Evolutionary conservation across 1,140 invertebrate species (phyloP), one percentile per base, ranked within the genome.

Genomic region (Ylistrum balloti): DNA sequence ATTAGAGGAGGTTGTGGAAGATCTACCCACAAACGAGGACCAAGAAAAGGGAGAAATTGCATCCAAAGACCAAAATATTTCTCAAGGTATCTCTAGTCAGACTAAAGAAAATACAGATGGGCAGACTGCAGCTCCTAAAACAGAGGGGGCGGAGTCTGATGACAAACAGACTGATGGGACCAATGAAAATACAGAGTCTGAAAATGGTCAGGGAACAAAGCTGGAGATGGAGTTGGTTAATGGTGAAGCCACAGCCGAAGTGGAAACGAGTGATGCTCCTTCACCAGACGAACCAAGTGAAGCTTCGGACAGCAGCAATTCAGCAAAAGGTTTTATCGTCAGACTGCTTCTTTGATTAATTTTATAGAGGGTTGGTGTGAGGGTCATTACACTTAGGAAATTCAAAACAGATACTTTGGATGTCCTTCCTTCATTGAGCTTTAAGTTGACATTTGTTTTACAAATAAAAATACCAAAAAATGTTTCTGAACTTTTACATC

Each of bases 121-220:
- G 5, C 33, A 35, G 88, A 85, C 87, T 32, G 56, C 89, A n/a
- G 88, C 91, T 88, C 86, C 89, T 89, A 88, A 86, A 28, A 88
- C 56, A 33, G 90, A 45, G 88, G 85, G 0, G 90, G 88, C 56
- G 45, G 91, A 15, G 90, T 88, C n/a, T 90, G 86, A 0, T 88
- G 35, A 34, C 33, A 89, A 85, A 92, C 90, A 33, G 90, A 87
- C 33, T 90, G 91, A 92, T 56, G 38, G 85, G 11, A 87, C 91
- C 35, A 90, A 88, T 90, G 88, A 87, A 28, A 56, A 17, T 2
- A 48, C 86, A 33, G 35, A 85, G 33, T 34, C 32, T 22, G 56
- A 33, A 11, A 85, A 89, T 20, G 20, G 34, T 0, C 15, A 38
- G 0, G 45, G 85, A 32, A 48, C 85, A 28, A 86, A 33, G 2